A percentile compares a stretch with the other conserved stretches of the same genome.
Evolutionary conservation across 1,140 invertebrate species (phyloP).

Genomic region (Alviniconcha marisindica): DNA sequence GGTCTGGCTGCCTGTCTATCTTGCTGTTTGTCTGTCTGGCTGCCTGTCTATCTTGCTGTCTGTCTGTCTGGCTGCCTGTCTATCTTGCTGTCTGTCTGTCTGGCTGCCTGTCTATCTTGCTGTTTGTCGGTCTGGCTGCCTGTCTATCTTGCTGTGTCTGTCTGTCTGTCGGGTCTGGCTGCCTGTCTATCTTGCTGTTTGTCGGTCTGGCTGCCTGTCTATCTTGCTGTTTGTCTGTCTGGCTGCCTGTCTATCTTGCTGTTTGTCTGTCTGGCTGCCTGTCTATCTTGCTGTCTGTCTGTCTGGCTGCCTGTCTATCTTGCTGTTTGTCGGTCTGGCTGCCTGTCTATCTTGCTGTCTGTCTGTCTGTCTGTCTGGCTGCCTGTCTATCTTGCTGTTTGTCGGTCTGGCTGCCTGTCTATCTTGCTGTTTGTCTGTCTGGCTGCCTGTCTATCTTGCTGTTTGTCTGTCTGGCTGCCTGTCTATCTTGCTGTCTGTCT

Average conservation of each 20-base stretch:
- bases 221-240: too few relatives aligned
- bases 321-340: not conserved
- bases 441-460: not conserved
- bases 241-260: not conserved
- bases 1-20: not conserved
- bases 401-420: not conserved
- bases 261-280: not conserved
- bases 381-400: not conserved
- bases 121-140: not conserved
- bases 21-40: not conserved
- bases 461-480: not conserved
- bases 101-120: not conserved
- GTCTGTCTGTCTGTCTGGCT: conserved; percentile 1
- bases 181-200: not conserved
- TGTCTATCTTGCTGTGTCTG: not conserved
- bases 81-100: not conserved
- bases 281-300: not conserved
- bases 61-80: not conserved
- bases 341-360: not conserved
- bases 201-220: too few relatives aligned
- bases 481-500: not conserved
- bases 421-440: not conserved
- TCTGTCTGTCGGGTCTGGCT: not conserved
- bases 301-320: not conserved
- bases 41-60: not conserved